Evolutionary conservation across 2,797 vertebrate species (phyloP).

Genomic region (Triplophysa bombifrons): DNA sequence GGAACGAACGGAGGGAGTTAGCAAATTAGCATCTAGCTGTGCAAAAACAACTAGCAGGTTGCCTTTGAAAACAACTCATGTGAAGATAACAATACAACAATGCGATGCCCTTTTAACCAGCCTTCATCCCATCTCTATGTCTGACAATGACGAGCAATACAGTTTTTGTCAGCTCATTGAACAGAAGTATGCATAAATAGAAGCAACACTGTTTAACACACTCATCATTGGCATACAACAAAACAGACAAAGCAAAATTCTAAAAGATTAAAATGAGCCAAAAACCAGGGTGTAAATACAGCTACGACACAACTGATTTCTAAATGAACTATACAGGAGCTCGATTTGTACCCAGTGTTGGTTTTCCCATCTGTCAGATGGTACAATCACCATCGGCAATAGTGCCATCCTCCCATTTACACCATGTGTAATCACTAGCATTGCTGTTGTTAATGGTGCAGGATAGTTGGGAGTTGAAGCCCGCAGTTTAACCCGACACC

Average conservation of each 20-base stretch:
- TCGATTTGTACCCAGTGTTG: neutral
- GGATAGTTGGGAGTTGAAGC: conserved; percentile 8
- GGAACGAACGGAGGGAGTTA: neutral
- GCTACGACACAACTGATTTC: too few species aligned
- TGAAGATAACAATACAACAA: conserved; percentile 3
- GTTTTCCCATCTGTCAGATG: conserved; percentile 15
- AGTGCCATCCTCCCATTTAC: conserved; percentile 25
- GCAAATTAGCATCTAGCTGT: conserved; percentile 10
- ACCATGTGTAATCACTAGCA: conserved; percentile 30
- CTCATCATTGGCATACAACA: conserved; percentile 6
- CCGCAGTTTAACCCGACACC: conserved; percentile 32
- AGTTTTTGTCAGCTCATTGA: neutral
- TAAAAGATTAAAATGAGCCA: too few species aligned
- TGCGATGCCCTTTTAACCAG: neutral
- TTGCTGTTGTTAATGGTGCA: conserved; percentile 26
- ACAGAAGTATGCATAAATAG: neutral
- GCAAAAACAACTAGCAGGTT: conserved; percentile 4
- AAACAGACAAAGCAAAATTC: neutral
- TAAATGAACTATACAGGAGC: too few species aligned
- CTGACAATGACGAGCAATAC: neutral
- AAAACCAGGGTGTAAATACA: too few species aligned
- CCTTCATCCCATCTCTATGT: neutral
- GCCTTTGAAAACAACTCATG: conserved; percentile 15
- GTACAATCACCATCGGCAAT: conserved; percentile 16
- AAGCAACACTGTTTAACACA: neutral